Conservation (phyloP, 1,140 invertebrate genomes). For the Drosophila punjabiensis region DNA sequence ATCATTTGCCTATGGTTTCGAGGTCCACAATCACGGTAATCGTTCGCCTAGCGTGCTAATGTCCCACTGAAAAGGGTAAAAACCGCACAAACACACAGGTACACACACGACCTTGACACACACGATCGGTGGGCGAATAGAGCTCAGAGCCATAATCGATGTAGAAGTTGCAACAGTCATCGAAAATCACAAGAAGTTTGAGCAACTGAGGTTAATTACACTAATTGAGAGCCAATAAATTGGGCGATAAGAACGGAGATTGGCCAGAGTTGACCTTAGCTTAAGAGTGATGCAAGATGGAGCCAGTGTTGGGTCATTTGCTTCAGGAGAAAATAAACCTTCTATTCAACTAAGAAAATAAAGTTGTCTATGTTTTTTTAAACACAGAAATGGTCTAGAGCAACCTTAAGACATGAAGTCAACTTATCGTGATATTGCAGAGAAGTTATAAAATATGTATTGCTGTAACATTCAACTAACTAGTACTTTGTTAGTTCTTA, state of each 20-base stretch:
- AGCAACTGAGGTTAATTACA: conserved; percentile 22
- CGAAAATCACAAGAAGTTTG: conserved; percentile 32
- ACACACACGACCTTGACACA: conserved; percentile 45
- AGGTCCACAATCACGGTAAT: conserved; percentile 26
- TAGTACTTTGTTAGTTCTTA: neutral
- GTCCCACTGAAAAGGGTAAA: conserved; percentile 5
- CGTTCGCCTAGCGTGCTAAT: conserved; percentile 26
- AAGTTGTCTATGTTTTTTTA: neutral
- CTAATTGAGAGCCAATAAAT: conserved; percentile 14
- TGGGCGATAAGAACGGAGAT: conserved; percentile 24
- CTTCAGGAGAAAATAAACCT: neutral
- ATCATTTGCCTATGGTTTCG: conserved; percentile 39
- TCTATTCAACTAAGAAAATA: neutral
- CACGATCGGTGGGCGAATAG: conserved; percentile 45
- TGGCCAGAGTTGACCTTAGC: conserved; percentile 12
- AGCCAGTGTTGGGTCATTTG: conserved; percentile 17
- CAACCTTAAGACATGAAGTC: neutral
- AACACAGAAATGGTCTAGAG: too few species aligned
- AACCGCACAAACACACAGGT: conserved; percentile 15
- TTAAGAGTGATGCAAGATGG: conserved; percentile 14
- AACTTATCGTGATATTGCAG: neutral
- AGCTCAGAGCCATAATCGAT: conserved; percentile 15
- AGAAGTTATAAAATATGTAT: neutral
- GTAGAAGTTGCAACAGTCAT: conserved; percentile 24
- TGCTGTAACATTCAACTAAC: neutral